phyloP scores from a whole-genome alignment of 2,113 vertebrate species.

The Chrysemys picta region DNA sequence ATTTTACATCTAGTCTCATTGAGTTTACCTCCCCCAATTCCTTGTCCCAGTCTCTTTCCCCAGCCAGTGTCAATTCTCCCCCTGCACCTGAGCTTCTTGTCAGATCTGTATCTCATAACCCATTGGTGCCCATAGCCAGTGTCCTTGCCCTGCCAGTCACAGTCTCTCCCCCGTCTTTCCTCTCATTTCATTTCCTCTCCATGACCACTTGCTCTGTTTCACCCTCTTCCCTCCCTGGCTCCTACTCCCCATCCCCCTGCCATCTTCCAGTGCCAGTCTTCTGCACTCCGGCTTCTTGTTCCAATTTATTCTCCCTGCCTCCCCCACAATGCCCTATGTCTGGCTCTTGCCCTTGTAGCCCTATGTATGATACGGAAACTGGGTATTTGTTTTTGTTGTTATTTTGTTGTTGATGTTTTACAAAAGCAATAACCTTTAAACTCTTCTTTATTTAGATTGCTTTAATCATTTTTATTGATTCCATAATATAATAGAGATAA shows the following conservation, averaged over 20 bases:
- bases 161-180: not conserved
- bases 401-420: not conserved
- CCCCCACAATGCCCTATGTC: not conserved
- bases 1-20: no score
- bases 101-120: no score
- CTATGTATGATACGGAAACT: not conserved
- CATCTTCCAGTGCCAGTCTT: not conserved
- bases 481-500: not conserved
- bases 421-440: not conserved
- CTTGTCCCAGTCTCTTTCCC: no score
- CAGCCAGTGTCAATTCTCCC: no score
- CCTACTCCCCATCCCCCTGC: not conserved
- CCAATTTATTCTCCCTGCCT: not conserved
- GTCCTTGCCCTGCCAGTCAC: not conserved
- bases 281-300: not conserved
- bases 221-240: not conserved
- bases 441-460: not conserved
- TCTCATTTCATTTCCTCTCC: not conserved
- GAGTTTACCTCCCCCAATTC: no score
- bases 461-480: not conserved
- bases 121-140: not conserved
- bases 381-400: not conserved
- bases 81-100: no score
- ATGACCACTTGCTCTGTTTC: not conserved
- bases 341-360: not conserved